A percentile compares a stretch with the other conserved stretches of the same genome.
phyloP scores from a whole-genome alignment of 2,113 vertebrate genomes.

The Progne subis region DNA sequence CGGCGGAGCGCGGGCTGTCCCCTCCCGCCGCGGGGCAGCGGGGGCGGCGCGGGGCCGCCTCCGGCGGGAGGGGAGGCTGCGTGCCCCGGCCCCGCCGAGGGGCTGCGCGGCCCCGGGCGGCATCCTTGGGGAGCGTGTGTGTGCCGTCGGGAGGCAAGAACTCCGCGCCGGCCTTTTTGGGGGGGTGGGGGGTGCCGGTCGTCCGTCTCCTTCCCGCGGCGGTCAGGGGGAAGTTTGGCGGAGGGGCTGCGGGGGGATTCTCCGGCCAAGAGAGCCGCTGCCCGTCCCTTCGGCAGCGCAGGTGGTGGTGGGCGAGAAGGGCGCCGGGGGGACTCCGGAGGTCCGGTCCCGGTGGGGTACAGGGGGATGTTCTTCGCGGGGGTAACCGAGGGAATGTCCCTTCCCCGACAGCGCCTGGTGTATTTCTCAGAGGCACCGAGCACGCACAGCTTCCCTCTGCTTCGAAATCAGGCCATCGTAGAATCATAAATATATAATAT shows the following conservation, averaged over 20 bases:
- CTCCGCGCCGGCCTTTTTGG: background rate
- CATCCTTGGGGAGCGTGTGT: background rate
- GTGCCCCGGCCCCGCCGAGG: background rate
- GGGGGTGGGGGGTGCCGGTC: too few species aligned
- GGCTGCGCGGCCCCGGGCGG: background rate
- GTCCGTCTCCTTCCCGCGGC: background rate
- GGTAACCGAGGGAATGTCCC: background rate
- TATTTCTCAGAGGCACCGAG: background rate
- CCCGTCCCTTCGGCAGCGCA: background rate
- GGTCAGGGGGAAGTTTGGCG: background rate
- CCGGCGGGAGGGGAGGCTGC: background rate
- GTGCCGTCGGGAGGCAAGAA: background rate
- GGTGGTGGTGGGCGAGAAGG: background rate
- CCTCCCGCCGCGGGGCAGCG: too few species aligned
- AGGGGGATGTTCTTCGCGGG: background rate
- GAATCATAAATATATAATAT: conserved; percentile 54
- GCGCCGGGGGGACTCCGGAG: background rate
- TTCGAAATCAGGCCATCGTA: conserved; percentile 49
- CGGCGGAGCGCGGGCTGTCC: too few species aligned
- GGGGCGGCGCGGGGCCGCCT: too few species aligned
- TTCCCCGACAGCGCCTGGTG: background rate
- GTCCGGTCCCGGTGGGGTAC: background rate
- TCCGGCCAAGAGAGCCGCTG: background rate
- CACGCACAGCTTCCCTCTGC: background rate
- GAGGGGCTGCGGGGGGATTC: background rate